Base-by-base conservation (phyloP, 1,140 invertebrate genomes). In the Thrips palmi region DNA sequence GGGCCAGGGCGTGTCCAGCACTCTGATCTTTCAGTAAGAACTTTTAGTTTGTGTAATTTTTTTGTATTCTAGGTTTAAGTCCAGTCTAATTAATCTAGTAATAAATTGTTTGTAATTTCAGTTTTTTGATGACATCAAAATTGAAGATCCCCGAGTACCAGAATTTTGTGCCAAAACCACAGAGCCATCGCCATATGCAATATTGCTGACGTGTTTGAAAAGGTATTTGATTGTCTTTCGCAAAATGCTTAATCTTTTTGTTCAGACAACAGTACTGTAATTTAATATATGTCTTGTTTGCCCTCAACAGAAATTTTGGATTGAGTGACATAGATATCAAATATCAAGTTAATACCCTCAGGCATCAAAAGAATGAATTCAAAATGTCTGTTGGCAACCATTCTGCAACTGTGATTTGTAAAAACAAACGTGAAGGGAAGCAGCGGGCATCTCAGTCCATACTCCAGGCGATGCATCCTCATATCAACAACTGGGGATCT, bases 361-460 rank as follows among this genome's bases (percentile, higher is more conserved):
- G 88, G 49, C 81, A 89, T 54, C 85, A 94, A 54, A 78, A 80
- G 43, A 93, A 93, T 57, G 84, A 93, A 63, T 89, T 91, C 51
- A 83, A 77, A 27, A 92, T 97, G 84, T 77, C 72, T 8, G 88
- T 94, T 31, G 89, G 88, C 11, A 87, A 91, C 52, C 87, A 96
- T 51, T 77, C 71, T 11, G 82, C 81, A 4, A 76, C 74, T n/a
- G 82, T 87, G 49, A 54, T 74, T 6, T 94, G 89, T 56, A 85
- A 88, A 51, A 97, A 96, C 60, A 97, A 97, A 60, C 74, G 87
- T 49, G 89, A 92, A 50, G 92, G 91, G n/a, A 97, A 97, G 57
- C 92, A 97, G 54, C 63, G 83, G 47, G 91, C 91, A 8, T 87
- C 89, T 11, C 92, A 97, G 60, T 75, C 83, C n/a, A 89, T 97